A percentile compares a stretch with the other conserved stretches of the same genome.
Conservation (phyloP, 2,113 vertebrate genomes). For the Sminthopsis crassicaudata region DNA sequence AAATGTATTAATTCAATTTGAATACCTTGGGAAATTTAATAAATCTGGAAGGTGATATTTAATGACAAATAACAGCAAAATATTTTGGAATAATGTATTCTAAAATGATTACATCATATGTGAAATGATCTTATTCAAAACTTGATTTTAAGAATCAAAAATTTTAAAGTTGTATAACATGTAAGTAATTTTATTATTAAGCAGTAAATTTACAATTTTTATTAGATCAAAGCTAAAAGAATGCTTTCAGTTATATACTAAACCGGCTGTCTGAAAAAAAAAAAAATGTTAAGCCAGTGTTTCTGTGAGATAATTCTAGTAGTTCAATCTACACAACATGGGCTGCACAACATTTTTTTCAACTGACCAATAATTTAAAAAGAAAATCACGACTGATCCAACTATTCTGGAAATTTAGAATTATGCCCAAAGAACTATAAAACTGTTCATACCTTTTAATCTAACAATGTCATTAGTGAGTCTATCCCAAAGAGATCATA, state of each 20-base stretch:
- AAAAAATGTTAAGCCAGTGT: background rate
- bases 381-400: background rate
- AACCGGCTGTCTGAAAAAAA: background rate
- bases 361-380: background rate
- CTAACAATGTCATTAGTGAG: too few species aligned
- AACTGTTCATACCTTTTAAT: too few species aligned
- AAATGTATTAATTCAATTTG: slow-evolving; percentile 35
- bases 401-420: too few species aligned
- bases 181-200: slow-evolving; percentile 32
- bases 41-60: slow-evolving; percentile 28
- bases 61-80: slow-evolving; percentile 65
- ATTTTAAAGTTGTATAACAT: background rate
- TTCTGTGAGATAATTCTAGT: slow-evolving; percentile 9
- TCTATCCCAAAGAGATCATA: too few species aligned
- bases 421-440: too few species aligned
- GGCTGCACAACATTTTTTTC: background rate
- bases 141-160: slow-evolving; percentile 52
- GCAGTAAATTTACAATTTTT: slow-evolving; percentile 2
- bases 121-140: slow-evolving; percentile 50
- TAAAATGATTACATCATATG: slow-evolving; percentile 40
- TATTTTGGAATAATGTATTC: slow-evolving; percentile 60
- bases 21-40: slow-evolving; percentile 55
- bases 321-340: background rate
- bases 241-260: background rate
- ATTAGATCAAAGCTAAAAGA: slow-evolving; percentile 39